Percentiles rank a stretch among this genome's conserved stretches.
phyloP scores from a whole-genome alignment of 2,797 vertebrate genomes.

The Chaunax sp. region DNA sequence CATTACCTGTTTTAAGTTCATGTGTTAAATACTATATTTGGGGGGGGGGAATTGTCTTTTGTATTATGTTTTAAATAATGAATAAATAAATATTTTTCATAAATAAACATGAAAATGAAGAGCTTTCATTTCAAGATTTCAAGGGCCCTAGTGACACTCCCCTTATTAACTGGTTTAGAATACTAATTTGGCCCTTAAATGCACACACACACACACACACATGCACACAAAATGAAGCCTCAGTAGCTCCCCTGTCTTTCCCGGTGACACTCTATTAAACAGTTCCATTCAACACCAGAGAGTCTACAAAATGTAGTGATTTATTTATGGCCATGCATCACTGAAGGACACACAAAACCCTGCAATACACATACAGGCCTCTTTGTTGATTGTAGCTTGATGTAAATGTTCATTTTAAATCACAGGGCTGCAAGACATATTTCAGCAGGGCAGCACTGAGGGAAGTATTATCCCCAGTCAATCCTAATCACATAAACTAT shows the following conservation, averaged over 20 bases:
- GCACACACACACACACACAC: neutral
- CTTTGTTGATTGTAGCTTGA: conserved; percentile 26
- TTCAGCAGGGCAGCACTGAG: conserved; percentile 37
- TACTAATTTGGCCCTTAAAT: conserved; percentile 20
- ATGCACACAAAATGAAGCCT: conserved; percentile 12
- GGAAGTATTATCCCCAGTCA: conserved; percentile 60
- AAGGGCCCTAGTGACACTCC: no score
- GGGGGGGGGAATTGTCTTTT: no score
- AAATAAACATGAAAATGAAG: no score
- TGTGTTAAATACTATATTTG: no score
- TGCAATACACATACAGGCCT: conserved; percentile 19
- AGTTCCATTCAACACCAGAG: conserved; percentile 59
- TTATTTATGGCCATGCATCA: conserved; percentile 60
- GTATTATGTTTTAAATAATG: no score
- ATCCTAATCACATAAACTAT: conserved; percentile 76
- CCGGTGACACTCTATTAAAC: conserved; percentile 43
- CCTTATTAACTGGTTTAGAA: neutral
- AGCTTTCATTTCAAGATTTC: no score
- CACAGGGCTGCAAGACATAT: conserved; percentile 20
- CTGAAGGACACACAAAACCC: conserved; percentile 37
- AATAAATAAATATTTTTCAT: no score
- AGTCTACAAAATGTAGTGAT: conserved; percentile 33
- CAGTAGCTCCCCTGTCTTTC: conserved; percentile 8
- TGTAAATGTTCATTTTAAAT: conserved; percentile 46
- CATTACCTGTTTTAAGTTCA: no score